Evolutionary conservation across 2,113 vertebrate species (phyloP), one percentile per base, ranked within the genome.

Genomic region (Pelecanus crispus): DNA sequence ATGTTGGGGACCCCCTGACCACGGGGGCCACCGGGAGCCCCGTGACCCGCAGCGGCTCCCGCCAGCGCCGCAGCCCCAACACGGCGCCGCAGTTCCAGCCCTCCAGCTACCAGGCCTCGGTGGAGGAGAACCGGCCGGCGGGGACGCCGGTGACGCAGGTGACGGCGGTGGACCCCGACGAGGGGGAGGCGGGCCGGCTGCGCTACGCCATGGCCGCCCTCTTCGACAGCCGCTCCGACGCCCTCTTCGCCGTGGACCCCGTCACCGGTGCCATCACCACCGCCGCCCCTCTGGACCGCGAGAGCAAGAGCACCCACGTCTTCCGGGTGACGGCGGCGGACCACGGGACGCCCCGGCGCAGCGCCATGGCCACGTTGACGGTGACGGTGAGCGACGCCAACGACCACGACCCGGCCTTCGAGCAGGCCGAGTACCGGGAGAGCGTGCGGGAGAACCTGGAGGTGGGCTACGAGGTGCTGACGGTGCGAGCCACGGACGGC

Each of bases 371-470:
- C 66, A 99, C 99, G 0, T 98, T 99, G 61, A 99, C 99, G 2
- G 97, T 99, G 91, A 98, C 98, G 1, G 98, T 99, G 92, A 98
- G 98, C 0, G 99, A 99, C 34, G 96, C 99, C 58, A 99, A 99
- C 0, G 99, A 99, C 77, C 99, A 99, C 0, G 96, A 99, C 92
- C 99, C 99, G 0, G 96, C 98, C 42, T 99, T 99, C 4, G 99
- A 99, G 97, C 99, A 99, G 96, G 97, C 97, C 74, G 99, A 99
- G 81, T 99, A 99, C 77, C 98, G 98, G 73, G 99, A 99, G 92
- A 99, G 98, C 36, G 98, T 99, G 92, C 95, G 99, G 91, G 99
- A 99, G 96, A 99, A 99, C 96, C 96, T 99, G 96, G 99, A 99
- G 96, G 98, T 99, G 20, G 99, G 99, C 86, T 99, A 99, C 4